phyloP scores from a whole-genome alignment of 1,140 invertebrate species.

The Plutomurus gul region DNA sequence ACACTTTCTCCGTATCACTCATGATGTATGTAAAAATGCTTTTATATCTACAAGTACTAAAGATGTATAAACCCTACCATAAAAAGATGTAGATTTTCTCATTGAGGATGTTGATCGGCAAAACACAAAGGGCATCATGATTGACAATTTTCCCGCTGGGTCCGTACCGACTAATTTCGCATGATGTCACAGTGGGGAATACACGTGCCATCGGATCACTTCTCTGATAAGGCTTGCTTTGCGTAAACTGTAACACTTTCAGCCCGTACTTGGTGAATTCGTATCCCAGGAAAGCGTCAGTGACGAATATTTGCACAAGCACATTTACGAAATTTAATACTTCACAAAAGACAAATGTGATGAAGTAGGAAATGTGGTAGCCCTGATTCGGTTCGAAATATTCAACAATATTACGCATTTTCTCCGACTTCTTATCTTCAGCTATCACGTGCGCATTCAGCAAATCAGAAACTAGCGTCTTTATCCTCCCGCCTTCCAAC shows the following conservation, averaged over 20 bases:
- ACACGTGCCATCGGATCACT: slow-evolving; percentile 50
- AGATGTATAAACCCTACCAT: slow-evolving; percentile 61
- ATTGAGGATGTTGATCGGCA: slow-evolving; percentile 77
- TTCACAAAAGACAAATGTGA: slow-evolving; percentile 57
- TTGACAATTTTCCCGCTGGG: slow-evolving; percentile 31
- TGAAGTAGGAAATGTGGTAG: slow-evolving; percentile 73
- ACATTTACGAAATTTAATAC: slow-evolving; percentile 59
- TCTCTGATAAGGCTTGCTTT: slow-evolving; percentile 44
- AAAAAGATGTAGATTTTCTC: slow-evolving; percentile 79
- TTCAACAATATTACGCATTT: slow-evolving; percentile 77
- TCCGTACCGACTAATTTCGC: slow-evolving; percentile 62
- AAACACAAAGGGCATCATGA: slow-evolving; percentile 63
- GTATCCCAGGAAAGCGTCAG: slow-evolving; percentile 57
- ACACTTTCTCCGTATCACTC: background rate
- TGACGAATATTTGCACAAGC: slow-evolving; percentile 56
- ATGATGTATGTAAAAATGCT: background rate
- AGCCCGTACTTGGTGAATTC: slow-evolving; percentile 57
- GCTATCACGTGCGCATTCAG: slow-evolving; percentile 75
- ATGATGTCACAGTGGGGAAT: slow-evolving; percentile 63
- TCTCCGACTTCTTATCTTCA: slow-evolving; percentile 74
- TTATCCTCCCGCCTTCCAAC: slow-evolving; percentile 82
- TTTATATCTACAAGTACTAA: slow-evolving; percentile 55
- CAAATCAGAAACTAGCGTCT: slow-evolving; percentile 80
- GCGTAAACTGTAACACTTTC: slow-evolving; percentile 55
- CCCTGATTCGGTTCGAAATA: slow-evolving; percentile 78